Evolutionary conservation across 1,140 invertebrate genomes (phyloP).

Genomic region (Bombus breviceps): DNA sequence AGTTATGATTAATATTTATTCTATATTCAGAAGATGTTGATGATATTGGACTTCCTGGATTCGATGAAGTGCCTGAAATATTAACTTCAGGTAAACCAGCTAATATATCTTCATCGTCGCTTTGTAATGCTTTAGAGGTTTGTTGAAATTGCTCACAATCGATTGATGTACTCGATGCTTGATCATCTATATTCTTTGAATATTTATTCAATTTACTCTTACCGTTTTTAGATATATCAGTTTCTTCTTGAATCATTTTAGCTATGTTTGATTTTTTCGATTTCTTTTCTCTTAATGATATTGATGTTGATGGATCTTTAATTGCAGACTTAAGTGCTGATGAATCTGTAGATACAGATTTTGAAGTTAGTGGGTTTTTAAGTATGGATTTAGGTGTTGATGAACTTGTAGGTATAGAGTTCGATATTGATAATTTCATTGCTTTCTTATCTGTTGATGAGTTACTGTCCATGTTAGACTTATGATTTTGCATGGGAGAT

Average conservation of each 20-base stretch:
- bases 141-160: background rate
- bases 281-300: background rate
- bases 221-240: background rate
- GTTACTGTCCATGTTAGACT: background rate
- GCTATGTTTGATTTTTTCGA: no score
- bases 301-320: background rate
- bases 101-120: conserved; percentile 67
- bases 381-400: background rate
- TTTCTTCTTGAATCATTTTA: no score
- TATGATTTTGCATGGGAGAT: background rate
- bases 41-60: conserved; percentile 53
- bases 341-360: background rate
- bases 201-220: background rate
- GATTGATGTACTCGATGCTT: background rate
- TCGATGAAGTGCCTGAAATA: conserved; percentile 65
- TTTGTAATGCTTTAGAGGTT: background rate
- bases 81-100: conserved; percentile 66
- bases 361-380: background rate
- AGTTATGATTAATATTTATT: background rate
- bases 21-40: background rate
- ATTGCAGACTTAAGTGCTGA: background rate
- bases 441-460: background rate
- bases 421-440: background rate
- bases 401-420: background rate
- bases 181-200: background rate